Conservation (phyloP, 2,888 invertebrate species). For the Euplexia lucipara region DNA sequence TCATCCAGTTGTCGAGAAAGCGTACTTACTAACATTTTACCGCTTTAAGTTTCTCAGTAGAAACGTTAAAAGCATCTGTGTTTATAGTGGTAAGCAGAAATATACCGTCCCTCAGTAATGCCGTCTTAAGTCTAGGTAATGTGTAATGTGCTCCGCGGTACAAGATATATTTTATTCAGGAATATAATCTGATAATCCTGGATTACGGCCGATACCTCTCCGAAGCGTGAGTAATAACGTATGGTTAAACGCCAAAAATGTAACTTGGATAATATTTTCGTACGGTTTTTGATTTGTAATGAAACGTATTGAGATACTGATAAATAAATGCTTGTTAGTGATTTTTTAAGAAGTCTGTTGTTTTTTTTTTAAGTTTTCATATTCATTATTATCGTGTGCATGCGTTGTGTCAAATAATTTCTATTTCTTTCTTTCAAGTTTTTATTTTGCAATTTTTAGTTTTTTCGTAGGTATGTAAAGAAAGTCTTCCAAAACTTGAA, state of each 20-base stretch:
- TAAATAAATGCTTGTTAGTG: no score
- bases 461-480: no score
- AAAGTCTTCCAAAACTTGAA: no score
- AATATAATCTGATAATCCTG: conserved; percentile 21
- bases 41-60: conserved; percentile 18
- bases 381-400: no score
- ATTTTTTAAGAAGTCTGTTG: no score
- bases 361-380: no score
- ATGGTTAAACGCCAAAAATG: conserved; percentile 4
- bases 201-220: conserved; percentile 18
- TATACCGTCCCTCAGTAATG: conserved; percentile 2
- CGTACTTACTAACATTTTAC: conserved; percentile 12
- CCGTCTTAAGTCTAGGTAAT: conserved; percentile 17
- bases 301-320: not conserved
- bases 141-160: not conserved
- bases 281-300: not conserved
- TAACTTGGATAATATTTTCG: not conserved
- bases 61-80: conserved; percentile 30
- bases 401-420: no score
- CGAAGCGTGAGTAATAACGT: conserved; percentile 21
- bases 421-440: no score
- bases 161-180: conserved; percentile 36
- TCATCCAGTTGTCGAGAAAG: not conserved
- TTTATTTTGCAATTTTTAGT: no score
- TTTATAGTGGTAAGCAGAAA: conserved; percentile 13